Conservation (phyloP, 2,797 vertebrate species). For the Anabas testudineus region DNA sequence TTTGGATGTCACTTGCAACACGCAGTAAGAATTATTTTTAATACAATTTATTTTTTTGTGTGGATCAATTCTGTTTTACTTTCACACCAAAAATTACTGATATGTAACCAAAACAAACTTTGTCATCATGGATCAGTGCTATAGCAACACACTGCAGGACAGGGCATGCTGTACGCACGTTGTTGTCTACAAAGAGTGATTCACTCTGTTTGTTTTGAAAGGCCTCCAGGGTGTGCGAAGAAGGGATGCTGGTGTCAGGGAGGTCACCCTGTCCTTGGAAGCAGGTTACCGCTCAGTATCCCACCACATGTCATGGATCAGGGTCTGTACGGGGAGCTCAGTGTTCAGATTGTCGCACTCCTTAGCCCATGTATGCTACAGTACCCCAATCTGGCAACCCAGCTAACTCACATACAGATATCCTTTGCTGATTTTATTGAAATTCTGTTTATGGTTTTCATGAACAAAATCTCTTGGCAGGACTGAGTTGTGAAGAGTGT, state of each 20-base stretch:
- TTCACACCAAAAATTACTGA: not conserved
- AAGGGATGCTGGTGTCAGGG: conserved; percentile 68
- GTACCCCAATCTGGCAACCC: conserved; percentile 80
- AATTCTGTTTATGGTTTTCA: not conserved
- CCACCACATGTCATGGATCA: conserved; percentile 76
- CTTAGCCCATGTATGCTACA: conserved; percentile 82
- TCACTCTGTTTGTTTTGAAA: conserved; percentile 46
- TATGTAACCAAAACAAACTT: not conserved
- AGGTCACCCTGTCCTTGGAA: conserved; percentile 78
- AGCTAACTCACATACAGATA: conserved; percentile 80
- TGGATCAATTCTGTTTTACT: not conserved
- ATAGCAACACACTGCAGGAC: not conserved
- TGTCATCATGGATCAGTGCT: not conserved
- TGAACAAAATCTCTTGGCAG: not conserved
- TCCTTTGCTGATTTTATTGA: conserved; percentile 73
- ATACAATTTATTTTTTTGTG: not conserved
- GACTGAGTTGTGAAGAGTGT: not conserved
- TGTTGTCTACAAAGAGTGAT: conserved; percentile 5
- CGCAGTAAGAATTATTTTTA: conserved; percentile 60
- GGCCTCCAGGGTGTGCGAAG: conserved; percentile 62
- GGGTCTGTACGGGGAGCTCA: conserved; percentile 81
- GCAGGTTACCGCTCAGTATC: conserved; percentile 72
- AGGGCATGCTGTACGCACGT: not conserved
- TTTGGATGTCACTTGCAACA: conserved; percentile 65
- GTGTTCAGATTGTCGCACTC: conserved; percentile 70